phyloP scores from a whole-genome alignment of 2,113 vertebrate species.

The Phalacrocorax pelagicus region DNA sequence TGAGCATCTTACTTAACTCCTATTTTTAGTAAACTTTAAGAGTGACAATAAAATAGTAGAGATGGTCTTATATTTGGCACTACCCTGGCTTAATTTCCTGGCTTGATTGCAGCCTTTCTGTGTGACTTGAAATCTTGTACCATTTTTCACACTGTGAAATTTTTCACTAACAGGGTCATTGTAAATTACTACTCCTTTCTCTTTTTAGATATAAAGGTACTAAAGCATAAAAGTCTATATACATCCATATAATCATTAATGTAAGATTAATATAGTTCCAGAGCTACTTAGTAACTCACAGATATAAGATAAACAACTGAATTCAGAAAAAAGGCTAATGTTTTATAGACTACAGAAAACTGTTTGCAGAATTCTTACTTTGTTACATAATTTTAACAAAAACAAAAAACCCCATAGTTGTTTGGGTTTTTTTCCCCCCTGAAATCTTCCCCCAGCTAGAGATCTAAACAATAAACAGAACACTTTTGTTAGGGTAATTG shows the following conservation, averaged over 20 bases:
- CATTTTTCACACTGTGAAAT: not conserved
- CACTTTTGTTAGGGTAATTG: not conserved
- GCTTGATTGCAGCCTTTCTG: not conserved
- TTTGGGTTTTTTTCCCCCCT: no score
- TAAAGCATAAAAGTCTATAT: not conserved
- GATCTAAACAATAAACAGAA: not conserved
- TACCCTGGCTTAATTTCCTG: not conserved
- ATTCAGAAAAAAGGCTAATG: not conserved
- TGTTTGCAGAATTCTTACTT: not conserved
- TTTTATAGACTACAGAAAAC: not conserved
- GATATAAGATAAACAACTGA: not conserved
- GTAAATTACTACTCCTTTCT: not conserved
- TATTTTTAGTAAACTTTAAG: not conserved
- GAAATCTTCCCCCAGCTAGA: not conserved
- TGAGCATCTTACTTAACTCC: not conserved
- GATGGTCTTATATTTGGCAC: not conserved
- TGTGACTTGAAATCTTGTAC: not conserved
- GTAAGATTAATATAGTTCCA: not conserved
- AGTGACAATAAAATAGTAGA: conserved; percentile 3
- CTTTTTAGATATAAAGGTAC: not conserved
- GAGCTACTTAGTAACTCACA: not conserved
- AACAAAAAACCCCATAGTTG: not conserved
- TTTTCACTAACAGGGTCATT: not conserved
- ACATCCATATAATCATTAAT: not conserved
- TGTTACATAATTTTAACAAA: not conserved